Evolutionary conservation across 2,888 invertebrate genomes (phyloP).

Genomic region (Eurytoma adleriae): DNA sequence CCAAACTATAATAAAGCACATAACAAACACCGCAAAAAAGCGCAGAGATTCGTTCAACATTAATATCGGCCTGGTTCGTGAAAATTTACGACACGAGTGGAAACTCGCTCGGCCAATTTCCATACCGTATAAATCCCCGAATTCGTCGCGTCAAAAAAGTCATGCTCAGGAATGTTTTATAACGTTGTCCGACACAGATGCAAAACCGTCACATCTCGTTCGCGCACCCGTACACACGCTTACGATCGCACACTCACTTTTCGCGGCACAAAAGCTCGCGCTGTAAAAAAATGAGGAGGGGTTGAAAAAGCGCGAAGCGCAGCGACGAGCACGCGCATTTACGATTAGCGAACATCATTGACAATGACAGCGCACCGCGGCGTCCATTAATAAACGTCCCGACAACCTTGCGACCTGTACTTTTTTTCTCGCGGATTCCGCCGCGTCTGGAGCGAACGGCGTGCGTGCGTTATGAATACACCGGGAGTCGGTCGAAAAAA

Average conservation of each 20-base stretch:
- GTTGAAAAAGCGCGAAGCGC: neutral
- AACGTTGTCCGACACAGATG: conserved; percentile 56
- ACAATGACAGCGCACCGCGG: conserved; percentile 29
- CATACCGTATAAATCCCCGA: conserved; percentile 37
- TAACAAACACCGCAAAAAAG: neutral
- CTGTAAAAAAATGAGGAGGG: conserved; percentile 9
- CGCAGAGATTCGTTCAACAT: conserved; percentile 5
- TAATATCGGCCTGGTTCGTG: neutral
- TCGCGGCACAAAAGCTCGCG: neutral
- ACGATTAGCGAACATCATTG: conserved; percentile 55
- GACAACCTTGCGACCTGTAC: neutral
- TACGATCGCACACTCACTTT: neutral
- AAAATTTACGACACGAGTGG: neutral
- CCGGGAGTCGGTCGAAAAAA: conserved; percentile 16
- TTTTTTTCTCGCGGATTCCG: conserved; percentile 8
- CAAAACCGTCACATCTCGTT: conserved; percentile 44
- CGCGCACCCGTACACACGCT: neutral
- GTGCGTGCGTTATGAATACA: conserved; percentile 66
- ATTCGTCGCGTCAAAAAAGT: conserved; percentile 25
- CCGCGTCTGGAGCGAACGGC: neutral
- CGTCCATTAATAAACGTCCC: conserved; percentile 47
- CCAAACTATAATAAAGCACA: neutral
- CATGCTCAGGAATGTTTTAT: conserved; percentile 47
- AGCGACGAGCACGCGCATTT: conserved; percentile 31
- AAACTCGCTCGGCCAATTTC: neutral